Evolutionary conservation across 2,888 invertebrate species (phyloP), one percentile per base, ranked within the genome.

Genomic region (Pyrgus malvae): DNA sequence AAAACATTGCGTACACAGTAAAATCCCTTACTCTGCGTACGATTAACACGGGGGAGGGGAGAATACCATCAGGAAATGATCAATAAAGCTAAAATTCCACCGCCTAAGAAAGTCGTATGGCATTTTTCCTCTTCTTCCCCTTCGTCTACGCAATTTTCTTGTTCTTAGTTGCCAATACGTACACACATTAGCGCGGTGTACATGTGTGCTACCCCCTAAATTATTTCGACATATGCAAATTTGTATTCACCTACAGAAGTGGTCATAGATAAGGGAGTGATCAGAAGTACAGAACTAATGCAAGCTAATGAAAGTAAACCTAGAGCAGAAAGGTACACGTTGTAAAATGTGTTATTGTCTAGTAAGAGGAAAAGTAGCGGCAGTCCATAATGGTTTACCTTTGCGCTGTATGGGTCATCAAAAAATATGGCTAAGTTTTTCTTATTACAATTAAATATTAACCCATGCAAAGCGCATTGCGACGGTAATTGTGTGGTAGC

Each of bases 151-250:
- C 62, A 65, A 67, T 71, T 72, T 77, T 71, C 76, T 74, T 80
- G 72, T 71, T 77, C 74, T 72, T 64, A 68, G 61, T 69, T 68
- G 67, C 68, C 79, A 69, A 78, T 77, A 78, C 70, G 70, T 62
- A 68, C 66, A 74, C 79, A 82, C 84, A 86, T 87, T 86, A 87
- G 76, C 76, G 75, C 74, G 67, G 61, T 73, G 75, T 72, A 79
- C 80, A 78, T 82, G 80, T 65, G 64, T 60, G 77, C 19, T 73
- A 78, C 86, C 83, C 87, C 85, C 88, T 88, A 87, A 89, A 88
- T 90, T 89, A 89, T 90, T 89, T 89, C 88, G 86, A 89, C 89
- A 85, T 90, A 89, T 90, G 89, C 88, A 89, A 89, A 90, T 90
- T 87, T 82, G 83, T 82, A 83, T 78, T 84, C 83, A 80, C 84